Evolutionary conservation across 2,888 invertebrate genomes (phyloP), one percentile per base, ranked within the genome.

Genomic region (Ectemnius lituratus): DNA sequence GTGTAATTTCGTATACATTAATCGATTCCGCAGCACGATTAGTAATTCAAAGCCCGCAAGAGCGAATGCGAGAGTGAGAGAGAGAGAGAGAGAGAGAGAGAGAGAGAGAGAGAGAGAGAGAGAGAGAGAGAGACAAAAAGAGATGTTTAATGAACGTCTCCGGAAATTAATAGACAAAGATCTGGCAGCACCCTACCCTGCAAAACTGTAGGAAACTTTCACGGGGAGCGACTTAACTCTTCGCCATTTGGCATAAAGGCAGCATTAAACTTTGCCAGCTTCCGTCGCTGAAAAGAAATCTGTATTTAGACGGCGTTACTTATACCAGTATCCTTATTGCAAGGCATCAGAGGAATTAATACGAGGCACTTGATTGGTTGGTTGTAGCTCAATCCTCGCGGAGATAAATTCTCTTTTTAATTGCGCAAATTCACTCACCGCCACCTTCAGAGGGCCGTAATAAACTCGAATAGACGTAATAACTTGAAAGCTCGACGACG

Each of bases 391-490:
- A 61, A 45, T 64, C 20, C 11, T 18, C 49, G 3, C 16, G 6
- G 20, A 37, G 28, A 57, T 37, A 28, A 56, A 47, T 52, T 63
- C 56, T 46, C 18, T 60, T 64, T 49, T 65, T 67, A 63, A 8
- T 11, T 47, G 45, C 6, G 46, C 16, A 16, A 62, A 59, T 64
- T 23, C 57, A 57, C 47, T 47, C 52, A 28, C 28, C 59, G 59
- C 11, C 65, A 62, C 47, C 62, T 58, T 63, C 57, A 61, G 62
- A 63, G 70, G 73, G 68, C 45, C 28, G 78, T 69, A 79, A 82
- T 73, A 79, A 81, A 77, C 70, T 56, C 70, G 37, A 70, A 76
- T 67, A 78, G 70, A 72, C 65, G 75, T 82, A 80, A 79, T 81
- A 80, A 77, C 64, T 82, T 63, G 73, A 66, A 70, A 76, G 75